A percentile compares a stretch with the other conserved stretches of the same genome.
Evolutionary conservation across 2,888 invertebrate species (phyloP).

Genomic region (Xestia rhomboidea): DNA sequence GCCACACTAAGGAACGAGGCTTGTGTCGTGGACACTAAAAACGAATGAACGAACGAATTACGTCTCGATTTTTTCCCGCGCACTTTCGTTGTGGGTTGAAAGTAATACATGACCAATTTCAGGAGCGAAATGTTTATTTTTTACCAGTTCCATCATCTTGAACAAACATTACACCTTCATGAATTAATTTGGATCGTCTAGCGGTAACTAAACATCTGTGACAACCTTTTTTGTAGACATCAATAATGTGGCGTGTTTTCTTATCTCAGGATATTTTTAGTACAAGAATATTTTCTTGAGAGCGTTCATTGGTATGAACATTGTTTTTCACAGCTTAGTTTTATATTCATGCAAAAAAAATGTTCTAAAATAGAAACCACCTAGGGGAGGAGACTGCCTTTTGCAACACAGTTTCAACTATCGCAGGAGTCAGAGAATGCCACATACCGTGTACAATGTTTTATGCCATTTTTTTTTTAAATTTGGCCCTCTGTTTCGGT

Average conservation of each 20-base stretch:
- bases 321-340: neutral
- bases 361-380: neutral
- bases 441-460: neutral
- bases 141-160: neutral
- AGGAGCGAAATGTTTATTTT: neutral
- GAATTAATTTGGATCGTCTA: neutral
- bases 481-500: neutral
- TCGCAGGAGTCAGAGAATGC: neutral
- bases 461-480: neutral
- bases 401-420: neutral
- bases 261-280: neutral
- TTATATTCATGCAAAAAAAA: neutral
- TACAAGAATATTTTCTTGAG: neutral
- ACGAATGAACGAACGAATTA: too few species aligned
- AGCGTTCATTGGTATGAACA: neutral
- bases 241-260: slow-evolving; percentile 22
- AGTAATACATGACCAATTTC: neutral
- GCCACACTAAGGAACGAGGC: too few species aligned
- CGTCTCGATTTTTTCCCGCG: neutral
- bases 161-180: neutral
- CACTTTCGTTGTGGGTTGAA: neutral
- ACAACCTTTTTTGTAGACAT: neutral
- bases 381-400: neutral
- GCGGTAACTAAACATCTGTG: neutral
- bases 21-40: too few species aligned